Percentiles rank a stretch among this genome's conserved stretches.
These are phyloP conservation scores for Cerceris rybyensis DNA, from an alignment of 2,888 invertebrate species.

Conservation along the genomic window DNA sequence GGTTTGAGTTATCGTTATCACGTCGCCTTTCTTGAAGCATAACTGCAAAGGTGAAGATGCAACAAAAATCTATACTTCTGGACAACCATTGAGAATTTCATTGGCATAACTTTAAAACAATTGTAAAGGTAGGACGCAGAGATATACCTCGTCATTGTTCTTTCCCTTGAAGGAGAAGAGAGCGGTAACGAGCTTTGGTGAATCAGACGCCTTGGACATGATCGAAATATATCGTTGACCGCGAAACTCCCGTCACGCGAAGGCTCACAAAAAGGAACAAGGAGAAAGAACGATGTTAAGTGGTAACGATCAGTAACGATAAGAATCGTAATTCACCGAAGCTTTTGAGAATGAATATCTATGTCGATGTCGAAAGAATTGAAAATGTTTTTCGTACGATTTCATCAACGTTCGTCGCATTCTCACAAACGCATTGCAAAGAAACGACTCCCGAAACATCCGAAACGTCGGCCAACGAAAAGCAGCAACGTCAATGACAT, in stretches of 20 bases:
- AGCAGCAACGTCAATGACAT: not conserved
- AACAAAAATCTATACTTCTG: too few relatives aligned
- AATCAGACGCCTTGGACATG: constrained; percentile 77
- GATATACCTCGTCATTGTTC: constrained; percentile 96
- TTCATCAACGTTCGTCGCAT: not conserved
- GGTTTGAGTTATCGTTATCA: constrained; percentile 97
- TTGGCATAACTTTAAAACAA: too few relatives aligned
- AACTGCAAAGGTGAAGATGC: constrained; percentile 83
- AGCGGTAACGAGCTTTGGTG: constrained; percentile 89
- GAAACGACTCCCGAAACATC: not conserved
- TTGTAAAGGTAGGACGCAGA: not conserved
- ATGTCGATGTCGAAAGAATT: not conserved
- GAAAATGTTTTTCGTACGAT: not conserved
- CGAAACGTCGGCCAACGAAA: not conserved
- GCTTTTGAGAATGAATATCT: not conserved
- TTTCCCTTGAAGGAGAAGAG: constrained; percentile 96
- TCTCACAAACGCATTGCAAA: not conserved
- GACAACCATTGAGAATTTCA: not conserved
- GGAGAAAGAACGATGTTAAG: not conserved
- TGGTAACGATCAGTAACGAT: not conserved
- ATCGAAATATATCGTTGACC: not conserved
- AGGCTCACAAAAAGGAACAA: too few relatives aligned
- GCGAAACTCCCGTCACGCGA: too few relatives aligned
- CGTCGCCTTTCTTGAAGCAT: constrained; percentile 97
- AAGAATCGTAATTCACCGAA: not conserved